phyloP scores from a whole-genome alignment of 2,113 vertebrate species.

The Myrmecobius fasciatus region DNA sequence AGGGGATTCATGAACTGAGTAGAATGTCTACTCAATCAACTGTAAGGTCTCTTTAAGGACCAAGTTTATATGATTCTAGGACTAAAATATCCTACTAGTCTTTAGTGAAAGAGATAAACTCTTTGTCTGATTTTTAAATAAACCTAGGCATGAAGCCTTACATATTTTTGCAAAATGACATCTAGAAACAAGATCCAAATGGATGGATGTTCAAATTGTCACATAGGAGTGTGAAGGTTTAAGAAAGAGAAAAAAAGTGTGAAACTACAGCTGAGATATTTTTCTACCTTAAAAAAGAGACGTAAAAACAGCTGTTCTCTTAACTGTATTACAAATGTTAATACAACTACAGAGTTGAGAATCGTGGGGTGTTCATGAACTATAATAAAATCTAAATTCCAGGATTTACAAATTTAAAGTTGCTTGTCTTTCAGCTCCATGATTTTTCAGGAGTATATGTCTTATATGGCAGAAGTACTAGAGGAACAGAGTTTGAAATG shows the following conservation, averaged over 20 bases:
- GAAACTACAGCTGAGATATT: background rate
- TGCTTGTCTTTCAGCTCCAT: background rate
- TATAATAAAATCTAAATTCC: background rate
- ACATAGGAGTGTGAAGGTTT: background rate
- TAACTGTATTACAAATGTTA: background rate
- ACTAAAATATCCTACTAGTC: background rate
- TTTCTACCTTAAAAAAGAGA: background rate
- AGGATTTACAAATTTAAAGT: background rate
- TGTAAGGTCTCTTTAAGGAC: background rate
- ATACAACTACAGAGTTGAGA: background rate
- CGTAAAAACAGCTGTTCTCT: background rate
- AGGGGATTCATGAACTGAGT: background rate
- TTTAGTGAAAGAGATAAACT: background rate
- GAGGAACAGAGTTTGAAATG: background rate
- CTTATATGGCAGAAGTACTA: background rate
- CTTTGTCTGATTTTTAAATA: background rate
- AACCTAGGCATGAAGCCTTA: background rate
- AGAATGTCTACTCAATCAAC: background rate
- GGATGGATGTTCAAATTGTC: background rate
- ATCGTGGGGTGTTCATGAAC: background rate
- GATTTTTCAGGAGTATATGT: background rate
- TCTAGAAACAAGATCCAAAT: background rate
- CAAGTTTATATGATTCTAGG: background rate
- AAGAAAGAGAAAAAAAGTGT: background rate
- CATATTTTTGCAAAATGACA: background rate